Conservation (phyloP, 2,113 vertebrate species). For the Rissa tridactyla region DNA sequence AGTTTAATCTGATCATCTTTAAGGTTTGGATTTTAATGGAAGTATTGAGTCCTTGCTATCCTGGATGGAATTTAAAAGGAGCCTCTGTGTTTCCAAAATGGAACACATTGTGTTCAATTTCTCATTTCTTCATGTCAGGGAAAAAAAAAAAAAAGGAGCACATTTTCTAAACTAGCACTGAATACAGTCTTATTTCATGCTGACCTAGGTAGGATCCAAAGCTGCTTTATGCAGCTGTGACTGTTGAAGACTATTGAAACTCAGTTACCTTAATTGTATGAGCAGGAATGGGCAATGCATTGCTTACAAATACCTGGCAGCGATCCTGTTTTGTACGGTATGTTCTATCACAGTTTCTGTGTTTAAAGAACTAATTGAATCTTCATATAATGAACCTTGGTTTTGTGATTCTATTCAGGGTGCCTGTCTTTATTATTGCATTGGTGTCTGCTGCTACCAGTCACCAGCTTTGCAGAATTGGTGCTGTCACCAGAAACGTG, state of each 20-base stretch:
- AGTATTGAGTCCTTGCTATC: neutral
- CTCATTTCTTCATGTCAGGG: neutral
- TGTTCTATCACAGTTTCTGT: neutral
- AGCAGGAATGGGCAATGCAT: neutral
- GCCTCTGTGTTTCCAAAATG: neutral
- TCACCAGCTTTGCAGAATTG: neutral
- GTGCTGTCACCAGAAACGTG: neutral
- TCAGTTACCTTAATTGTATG: neutral
- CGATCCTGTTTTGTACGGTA: neutral
- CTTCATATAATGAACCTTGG: neutral
- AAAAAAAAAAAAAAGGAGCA: neutral
- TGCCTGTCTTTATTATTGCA: neutral
- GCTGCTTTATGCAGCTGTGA: neutral
- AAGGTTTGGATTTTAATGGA: neutral
- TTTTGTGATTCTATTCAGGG: neutral
- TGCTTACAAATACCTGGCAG: neutral
- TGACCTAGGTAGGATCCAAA: neutral
- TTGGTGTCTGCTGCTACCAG: neutral
- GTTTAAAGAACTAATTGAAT: neutral
- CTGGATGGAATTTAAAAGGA: neutral
- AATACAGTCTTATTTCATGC: neutral
- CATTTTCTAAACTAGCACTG: neutral
- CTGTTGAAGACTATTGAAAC: neutral
- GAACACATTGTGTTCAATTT: neutral
- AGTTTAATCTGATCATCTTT: neutral